Evolutionary conservation across 2,113 vertebrate species (phyloP).

Genomic region (Alces alces): DNA sequence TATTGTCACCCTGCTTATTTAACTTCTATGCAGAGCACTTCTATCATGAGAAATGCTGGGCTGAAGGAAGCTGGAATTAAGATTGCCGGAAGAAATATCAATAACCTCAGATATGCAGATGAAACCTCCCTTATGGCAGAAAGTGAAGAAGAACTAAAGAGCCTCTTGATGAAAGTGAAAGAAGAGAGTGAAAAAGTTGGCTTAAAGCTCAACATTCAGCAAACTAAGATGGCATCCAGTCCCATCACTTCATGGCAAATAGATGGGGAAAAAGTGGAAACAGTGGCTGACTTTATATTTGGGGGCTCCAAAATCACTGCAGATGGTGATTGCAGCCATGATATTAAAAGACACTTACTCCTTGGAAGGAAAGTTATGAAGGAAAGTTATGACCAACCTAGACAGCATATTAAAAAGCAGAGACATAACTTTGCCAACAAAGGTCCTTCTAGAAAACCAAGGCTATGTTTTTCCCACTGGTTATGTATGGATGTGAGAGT

Average conservation of each 20-base stretch:
- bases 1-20: neutral
- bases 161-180: neutral
- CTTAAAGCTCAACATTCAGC: neutral
- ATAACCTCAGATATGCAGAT: neutral
- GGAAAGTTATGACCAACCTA: neutral
- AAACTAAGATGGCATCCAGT: neutral
- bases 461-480: neutral
- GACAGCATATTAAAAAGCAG: neutral
- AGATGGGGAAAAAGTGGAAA: neutral
- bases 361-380: neutral
- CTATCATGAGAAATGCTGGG: rapidly evolving
- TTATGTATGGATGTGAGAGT: neutral
- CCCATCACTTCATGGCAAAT: neutral
- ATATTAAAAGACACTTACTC: neutral
- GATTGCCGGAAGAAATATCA: neutral
- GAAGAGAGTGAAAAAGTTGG: neutral
- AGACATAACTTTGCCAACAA: neutral
- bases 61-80: neutral
- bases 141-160: neutral
- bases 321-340: neutral
- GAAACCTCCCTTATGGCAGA: neutral
- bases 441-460: neutral
- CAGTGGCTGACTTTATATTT: neutral
- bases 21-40: neutral
- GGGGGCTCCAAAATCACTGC: neutral